Evolutionary conservation across 1,140 invertebrate species (phyloP).

Genomic region (Drosophila mayri): DNA sequence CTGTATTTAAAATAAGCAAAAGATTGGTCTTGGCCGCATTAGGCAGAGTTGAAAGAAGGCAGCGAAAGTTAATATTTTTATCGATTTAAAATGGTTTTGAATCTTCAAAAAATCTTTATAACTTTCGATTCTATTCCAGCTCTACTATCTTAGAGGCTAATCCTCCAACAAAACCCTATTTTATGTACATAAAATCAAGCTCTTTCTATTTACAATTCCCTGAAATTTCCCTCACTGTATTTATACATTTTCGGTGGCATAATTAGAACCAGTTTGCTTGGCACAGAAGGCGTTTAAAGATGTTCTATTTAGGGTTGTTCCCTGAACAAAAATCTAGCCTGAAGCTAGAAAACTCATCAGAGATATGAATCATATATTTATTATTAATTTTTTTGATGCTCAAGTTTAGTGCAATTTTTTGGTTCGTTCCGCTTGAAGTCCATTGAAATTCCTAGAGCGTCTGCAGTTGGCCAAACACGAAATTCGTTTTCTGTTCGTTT

Average conservation of each 20-base stretch:
- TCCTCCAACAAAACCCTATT: too few species aligned
- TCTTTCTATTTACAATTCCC: too few species aligned
- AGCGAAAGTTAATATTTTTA: too few species aligned
- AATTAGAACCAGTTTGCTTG: constrained; percentile 73
- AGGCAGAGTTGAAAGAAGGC: too few species aligned
- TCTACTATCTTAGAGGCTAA: too few species aligned
- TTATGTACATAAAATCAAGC: too few species aligned
- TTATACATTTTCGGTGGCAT: constrained; percentile 38
- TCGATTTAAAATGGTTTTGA: too few species aligned
- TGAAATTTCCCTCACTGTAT: not conserved
- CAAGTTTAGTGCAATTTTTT: constrained; percentile 5
- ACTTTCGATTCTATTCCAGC: too few species aligned
- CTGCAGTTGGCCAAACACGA: not conserved
- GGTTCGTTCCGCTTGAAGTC: not conserved
- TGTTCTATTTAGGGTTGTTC: constrained; percentile 1
- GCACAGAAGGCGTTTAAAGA: constrained; percentile 25
- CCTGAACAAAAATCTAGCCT: not conserved
- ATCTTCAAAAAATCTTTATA: too few species aligned
- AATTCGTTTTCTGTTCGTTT: not conserved
- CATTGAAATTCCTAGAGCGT: constrained; percentile 34
- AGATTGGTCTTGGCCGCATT: too few species aligned
- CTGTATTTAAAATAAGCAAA: too few species aligned
- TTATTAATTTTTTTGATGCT: constrained; percentile 9
- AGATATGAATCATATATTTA: constrained; percentile 15
- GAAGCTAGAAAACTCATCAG: constrained; percentile 5